Percentiles rank a stretch among this genome's conserved stretches.
phyloP scores from a whole-genome alignment of 2,888 invertebrate genomes.

The Dynastes maya region DNA sequence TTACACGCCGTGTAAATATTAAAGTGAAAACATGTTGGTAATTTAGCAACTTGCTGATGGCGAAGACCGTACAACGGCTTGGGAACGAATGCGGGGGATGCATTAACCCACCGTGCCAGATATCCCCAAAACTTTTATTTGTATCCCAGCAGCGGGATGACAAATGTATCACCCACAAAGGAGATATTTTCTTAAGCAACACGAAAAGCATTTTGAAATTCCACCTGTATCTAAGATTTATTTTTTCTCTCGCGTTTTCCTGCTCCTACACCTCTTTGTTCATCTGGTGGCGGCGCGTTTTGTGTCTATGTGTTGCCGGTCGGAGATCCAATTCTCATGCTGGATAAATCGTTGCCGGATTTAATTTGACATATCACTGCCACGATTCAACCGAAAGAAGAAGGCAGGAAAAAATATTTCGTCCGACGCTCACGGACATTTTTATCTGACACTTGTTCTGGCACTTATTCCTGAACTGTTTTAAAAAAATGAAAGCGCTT shows the following conservation, averaged over 20 bases:
- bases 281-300: not conserved
- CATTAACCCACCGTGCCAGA: slow-evolving; percentile 43
- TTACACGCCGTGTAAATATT: slow-evolving; percentile 41
- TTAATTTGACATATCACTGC: slow-evolving; percentile 47
- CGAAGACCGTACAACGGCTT: slow-evolving; percentile 22
- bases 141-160: slow-evolving; percentile 36
- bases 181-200: slow-evolving; percentile 47
- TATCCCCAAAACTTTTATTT: slow-evolving; percentile 45
- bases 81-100: slow-evolving; percentile 41
- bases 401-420: slow-evolving; percentile 45
- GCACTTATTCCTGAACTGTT: slow-evolving; percentile 44
- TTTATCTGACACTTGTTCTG: slow-evolving; percentile 46
- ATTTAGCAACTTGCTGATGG: slow-evolving; percentile 43
- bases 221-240: slow-evolving; percentile 48
- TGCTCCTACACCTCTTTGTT: slow-evolving; percentile 22
- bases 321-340: slow-evolving; percentile 41
- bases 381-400: slow-evolving; percentile 43
- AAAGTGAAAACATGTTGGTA: slow-evolving; percentile 42
- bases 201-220: slow-evolving; percentile 47
- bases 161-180: slow-evolving; percentile 47
- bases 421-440: slow-evolving; percentile 45
- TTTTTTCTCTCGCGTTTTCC: slow-evolving; percentile 26
- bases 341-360: slow-evolving; percentile 47
- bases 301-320: slow-evolving; percentile 11
- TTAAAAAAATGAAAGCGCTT: slow-evolving; percentile 42